phyloP scores from a whole-genome alignment of 1,140 invertebrate species.

The Holotrichia oblita region DNA sequence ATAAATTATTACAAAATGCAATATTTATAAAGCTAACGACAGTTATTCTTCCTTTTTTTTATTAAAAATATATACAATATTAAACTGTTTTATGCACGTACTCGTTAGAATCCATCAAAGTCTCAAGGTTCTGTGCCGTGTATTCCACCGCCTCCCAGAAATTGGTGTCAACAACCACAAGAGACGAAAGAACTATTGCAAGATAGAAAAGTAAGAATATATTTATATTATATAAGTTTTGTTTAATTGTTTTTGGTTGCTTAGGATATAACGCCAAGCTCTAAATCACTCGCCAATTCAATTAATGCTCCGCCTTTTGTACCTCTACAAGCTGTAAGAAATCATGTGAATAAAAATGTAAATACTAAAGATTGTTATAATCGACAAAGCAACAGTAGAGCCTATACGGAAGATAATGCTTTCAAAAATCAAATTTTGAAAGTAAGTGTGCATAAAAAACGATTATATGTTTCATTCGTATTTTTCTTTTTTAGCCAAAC shows the following conservation, averaged over 20 bases:
- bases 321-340: slow-evolving; percentile 34
- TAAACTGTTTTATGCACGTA: too few relatives aligned
- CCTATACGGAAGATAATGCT: not conserved
- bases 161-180: slow-evolving; percentile 23
- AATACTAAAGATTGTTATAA: not conserved
- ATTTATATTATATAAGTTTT: not conserved
- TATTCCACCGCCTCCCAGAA: slow-evolving; percentile 22
- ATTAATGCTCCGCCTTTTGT: not conserved
- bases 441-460: not conserved
- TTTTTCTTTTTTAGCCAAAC: not conserved
- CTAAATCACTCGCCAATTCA: not conserved
- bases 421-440: not conserved
- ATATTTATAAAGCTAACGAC: too few relatives aligned
- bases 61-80: too few relatives aligned
- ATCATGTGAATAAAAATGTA: slow-evolving; percentile 25
- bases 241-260: not conserved
- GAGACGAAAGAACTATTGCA: not conserved
- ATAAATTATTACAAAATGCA: too few relatives aligned
- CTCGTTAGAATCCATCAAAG: not conserved
- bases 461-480: not conserved
- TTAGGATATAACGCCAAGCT: not conserved
- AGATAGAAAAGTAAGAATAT: not conserved
- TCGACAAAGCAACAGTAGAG: not conserved
- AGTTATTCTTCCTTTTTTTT: too few relatives aligned
- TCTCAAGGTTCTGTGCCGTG: not conserved